Evolutionary conservation across 2,113 vertebrate species (phyloP), one percentile per base, ranked within the genome.

Genomic region (Gavia stellata): DNA sequence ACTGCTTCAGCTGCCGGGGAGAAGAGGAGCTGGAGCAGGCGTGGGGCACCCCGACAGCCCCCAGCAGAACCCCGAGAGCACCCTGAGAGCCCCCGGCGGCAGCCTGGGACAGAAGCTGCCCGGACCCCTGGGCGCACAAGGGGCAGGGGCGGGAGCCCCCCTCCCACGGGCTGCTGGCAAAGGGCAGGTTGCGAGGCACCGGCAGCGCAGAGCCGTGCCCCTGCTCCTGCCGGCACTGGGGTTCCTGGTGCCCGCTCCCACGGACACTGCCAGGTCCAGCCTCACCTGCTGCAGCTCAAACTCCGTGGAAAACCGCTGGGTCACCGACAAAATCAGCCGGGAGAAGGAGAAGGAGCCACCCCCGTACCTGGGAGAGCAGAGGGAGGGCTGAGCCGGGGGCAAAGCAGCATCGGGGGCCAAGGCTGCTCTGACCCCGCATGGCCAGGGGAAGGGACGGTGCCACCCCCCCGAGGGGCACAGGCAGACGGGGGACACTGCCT

Each of bases 331-430:
- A 81, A 99, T 98, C 77, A 99, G 94, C 49, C 55, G 71, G 42
- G 98, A 86, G 96, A 99, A 99, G 72, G 98, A 98, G 97, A 99
- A 99, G 5, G 99, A 99, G 45, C 99, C 98, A 0, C 98, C 98
- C 0, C 99, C 99, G 1, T 98, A 99, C 71, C 99, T 99, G 98
- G 93, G 90, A 18, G 45, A 55, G 42, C 47, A 59, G 44, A 25
- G 44, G 3, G 16, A 24, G 0, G 2, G 38, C 34, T 91, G 72
- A 91, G 61, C 24, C 1, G 0, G 33, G 23, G 66, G 3, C 15
- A 55, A 40, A 80, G 70, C 65, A 20, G 26, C 63, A 40, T 24
- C 1, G 0, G 4, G 55, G 28, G 31, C 42, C 2, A 3, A 12
- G 9, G 66, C 55, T 34, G 55, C 47, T 16, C 65, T 0, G 3